A percentile compares a stretch with the other conserved stretches of the same genome.
phyloP scores from a whole-genome alignment of 2,113 vertebrate genomes.

The Pogona vitticeps region DNA sequence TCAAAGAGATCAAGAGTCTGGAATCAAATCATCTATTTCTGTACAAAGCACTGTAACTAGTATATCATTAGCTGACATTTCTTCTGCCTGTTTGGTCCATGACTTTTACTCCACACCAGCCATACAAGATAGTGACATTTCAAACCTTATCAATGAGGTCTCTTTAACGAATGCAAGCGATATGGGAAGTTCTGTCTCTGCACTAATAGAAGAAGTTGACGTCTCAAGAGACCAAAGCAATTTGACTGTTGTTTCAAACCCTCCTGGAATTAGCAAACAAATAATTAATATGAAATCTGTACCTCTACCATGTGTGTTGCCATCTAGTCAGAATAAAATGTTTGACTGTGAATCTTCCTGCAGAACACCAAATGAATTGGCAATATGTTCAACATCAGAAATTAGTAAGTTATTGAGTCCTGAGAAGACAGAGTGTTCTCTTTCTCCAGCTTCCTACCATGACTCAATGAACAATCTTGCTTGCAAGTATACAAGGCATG shows the following conservation, averaged over 20 bases:
- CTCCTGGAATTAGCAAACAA: conserved; percentile 32
- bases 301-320: not conserved
- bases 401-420: conserved; percentile 71
- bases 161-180: conserved; percentile 82
- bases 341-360: conserved; percentile 25
- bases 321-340: conserved; percentile 37
- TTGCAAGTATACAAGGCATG: conserved; percentile 49
- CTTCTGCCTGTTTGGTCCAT: conserved; percentile 17
- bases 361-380: conserved; percentile 39
- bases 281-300: not conserved
- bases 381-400: conserved; percentile 59
- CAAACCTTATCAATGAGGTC: conserved; percentile 89
- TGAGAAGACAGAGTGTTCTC: conserved; percentile 77
- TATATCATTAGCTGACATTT: conserved; percentile 61
- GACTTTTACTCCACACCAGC: conserved; percentile 67
- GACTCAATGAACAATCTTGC: conserved; percentile 62
- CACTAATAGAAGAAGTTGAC: conserved; percentile 86
- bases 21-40: not conserved
- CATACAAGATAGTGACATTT: conserved; percentile 86
- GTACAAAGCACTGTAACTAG: conserved; percentile 29
- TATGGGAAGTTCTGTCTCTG: conserved; percentile 84
- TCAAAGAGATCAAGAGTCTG: conserved; percentile 45
- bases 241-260: conserved; percentile 50
- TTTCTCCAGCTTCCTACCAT: conserved; percentile 70
- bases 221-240: conserved; percentile 68